Percentiles rank a stretch among this genome's conserved stretches.
phyloP scores from a whole-genome alignment of 2,888 invertebrate species.

The Lypha dubia region DNA sequence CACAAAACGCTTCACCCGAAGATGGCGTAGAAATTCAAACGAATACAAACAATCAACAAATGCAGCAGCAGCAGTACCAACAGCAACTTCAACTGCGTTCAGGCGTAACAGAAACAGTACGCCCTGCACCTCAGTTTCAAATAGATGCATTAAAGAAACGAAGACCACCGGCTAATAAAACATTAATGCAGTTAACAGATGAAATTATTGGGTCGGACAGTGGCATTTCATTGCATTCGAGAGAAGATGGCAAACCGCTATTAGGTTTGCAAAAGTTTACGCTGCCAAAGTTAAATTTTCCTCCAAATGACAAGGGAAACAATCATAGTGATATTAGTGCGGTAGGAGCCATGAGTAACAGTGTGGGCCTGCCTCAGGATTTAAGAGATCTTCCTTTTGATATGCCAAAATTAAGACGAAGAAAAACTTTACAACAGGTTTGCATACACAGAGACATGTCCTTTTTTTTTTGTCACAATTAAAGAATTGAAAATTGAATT shows the following conservation, averaged over 20 bases:
- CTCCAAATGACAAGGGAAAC: slow-evolving; percentile 83
- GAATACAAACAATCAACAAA: slow-evolving; percentile 64
- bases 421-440: slow-evolving; percentile 87
- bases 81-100: slow-evolving; percentile 80
- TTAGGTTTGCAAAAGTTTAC: slow-evolving; percentile 85
- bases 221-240: slow-evolving; percentile 93
- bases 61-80: slow-evolving; percentile 74
- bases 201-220: slow-evolving; percentile 94
- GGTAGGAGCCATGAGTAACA: slow-evolving; percentile 73
- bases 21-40: slow-evolving; percentile 63
- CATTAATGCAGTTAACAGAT: slow-evolving; percentile 84
- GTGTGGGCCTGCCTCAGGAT: slow-evolving; percentile 86
- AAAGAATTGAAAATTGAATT: background rate
- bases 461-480: background rate
- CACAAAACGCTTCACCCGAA: slow-evolving; percentile 88
- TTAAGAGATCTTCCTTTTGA: slow-evolving; percentile 93
- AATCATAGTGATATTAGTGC: slow-evolving; percentile 78
- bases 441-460: background rate
- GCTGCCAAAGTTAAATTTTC: slow-evolving; percentile 84
- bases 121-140: slow-evolving; percentile 68
- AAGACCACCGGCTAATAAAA: slow-evolving; percentile 90
- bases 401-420: slow-evolving; percentile 92
- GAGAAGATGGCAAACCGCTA: slow-evolving; percentile 89
- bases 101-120: slow-evolving; percentile 58
- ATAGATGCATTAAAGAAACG: slow-evolving; percentile 78